A percentile compares a stretch with the other conserved stretches of the same genome.
Conservation (phyloP, 2,888 invertebrate genomes). For the Copidosoma aretas region DNA sequence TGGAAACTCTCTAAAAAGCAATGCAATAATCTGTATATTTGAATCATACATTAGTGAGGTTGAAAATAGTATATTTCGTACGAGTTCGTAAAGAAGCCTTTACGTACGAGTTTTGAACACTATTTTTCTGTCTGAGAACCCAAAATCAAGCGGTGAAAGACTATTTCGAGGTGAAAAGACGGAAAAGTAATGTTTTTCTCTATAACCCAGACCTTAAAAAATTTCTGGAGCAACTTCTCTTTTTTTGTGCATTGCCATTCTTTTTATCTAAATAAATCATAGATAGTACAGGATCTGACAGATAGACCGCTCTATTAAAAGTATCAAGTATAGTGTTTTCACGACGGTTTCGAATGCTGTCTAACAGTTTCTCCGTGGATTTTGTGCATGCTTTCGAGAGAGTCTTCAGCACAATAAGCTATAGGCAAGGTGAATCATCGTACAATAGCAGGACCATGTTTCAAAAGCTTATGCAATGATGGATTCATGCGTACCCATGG, state of each 20-base stretch:
- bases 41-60: no score
- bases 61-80: no score
- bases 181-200: no score
- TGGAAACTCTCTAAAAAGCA: no score
- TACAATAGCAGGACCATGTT: constrained; percentile 14
- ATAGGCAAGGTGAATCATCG: constrained; percentile 7
- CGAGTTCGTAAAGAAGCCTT: no score
- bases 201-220: no score
- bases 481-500: constrained; percentile 10
- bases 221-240: background rate
- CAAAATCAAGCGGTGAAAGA: no score
- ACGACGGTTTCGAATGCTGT: background rate
- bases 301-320: constrained; percentile 7
- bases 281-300: constrained; percentile 11
- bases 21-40: no score
- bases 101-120: no score
- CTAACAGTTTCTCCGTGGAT: background rate
- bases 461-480: constrained; percentile 16
- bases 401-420: constrained; percentile 16
- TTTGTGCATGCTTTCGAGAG: constrained; percentile 16
- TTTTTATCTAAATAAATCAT: constrained; percentile 7
- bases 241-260: background rate
- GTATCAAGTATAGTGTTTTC: constrained; percentile 3
- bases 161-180: no score
- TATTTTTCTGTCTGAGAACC: no score